Conservation (phyloP, 2,113 vertebrate genomes). For the Callipepla californica region DNA sequence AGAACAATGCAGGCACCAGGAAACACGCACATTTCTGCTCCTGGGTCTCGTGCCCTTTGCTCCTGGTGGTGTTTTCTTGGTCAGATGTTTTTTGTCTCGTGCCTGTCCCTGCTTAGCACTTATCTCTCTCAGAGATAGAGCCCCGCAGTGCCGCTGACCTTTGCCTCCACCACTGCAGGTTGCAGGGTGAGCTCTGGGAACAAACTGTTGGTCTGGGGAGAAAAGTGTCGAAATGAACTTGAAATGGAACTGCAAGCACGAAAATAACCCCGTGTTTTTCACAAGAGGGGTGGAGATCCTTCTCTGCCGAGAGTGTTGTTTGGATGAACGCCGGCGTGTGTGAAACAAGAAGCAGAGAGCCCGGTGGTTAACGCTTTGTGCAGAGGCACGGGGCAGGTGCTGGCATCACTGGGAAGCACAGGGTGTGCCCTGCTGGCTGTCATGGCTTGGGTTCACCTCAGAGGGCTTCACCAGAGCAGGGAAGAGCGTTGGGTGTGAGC, state of each 20-base stretch:
- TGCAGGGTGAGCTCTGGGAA: background rate
- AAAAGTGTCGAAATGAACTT: background rate
- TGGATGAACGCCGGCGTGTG: background rate
- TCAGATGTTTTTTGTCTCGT: background rate
- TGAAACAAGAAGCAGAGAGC: background rate
- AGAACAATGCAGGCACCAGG: background rate
- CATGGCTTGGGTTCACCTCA: background rate
- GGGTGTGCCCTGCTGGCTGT: background rate
- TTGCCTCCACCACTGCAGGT: background rate
- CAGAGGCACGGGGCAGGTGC: background rate
- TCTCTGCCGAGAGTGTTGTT: background rate
- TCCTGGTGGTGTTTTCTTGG: background rate
- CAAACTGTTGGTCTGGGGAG: background rate
- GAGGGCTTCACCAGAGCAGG: background rate
- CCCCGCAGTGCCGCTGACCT: fast-evolving
- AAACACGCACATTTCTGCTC: background rate
- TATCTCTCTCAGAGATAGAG: background rate
- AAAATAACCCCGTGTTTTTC: background rate
- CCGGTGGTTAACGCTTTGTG: background rate
- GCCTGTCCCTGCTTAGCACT: background rate
- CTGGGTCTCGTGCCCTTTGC: conserved; percentile 2
- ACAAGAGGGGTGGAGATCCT: background rate
- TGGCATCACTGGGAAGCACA: background rate
- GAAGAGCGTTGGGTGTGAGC: background rate
- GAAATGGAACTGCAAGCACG: background rate